Conservation (phyloP, 2,888 invertebrate species). For the Isoperla grammatica region DNA sequence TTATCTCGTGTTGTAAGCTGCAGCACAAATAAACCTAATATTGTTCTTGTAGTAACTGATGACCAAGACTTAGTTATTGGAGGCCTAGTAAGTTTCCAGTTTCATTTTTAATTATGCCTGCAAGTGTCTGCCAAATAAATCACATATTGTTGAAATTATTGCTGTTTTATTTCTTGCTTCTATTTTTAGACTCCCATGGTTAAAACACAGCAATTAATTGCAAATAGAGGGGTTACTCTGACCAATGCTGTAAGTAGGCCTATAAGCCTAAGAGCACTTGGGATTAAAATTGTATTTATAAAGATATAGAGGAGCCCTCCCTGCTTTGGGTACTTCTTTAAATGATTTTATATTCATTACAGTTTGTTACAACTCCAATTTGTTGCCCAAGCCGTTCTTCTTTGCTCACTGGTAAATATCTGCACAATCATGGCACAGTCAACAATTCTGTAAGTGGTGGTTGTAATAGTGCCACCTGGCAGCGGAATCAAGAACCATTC, state of each 20-base stretch:
- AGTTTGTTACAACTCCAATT: constrained; percentile 81
- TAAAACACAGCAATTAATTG: constrained; percentile 57
- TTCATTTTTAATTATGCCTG: neutral
- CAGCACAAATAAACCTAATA: constrained; percentile 47
- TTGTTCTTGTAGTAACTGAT: constrained; percentile 74
- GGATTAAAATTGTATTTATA: constrained; percentile 15
- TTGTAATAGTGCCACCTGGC: constrained; percentile 69
- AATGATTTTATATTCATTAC: constrained; percentile 32
- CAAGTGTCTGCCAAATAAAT: neutral
- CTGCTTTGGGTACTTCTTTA: too few species aligned
- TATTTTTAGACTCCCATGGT: constrained; percentile 61
- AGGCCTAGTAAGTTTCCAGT: constrained; percentile 58
- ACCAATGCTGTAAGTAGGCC: constrained; percentile 62
- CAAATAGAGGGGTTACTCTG: constrained; percentile 60
- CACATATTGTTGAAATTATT: neutral
- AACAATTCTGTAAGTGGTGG: constrained; percentile 78
- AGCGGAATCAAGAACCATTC: constrained; percentile 52
- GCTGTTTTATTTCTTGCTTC: constrained; percentile 31
- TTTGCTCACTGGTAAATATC: constrained; percentile 75
- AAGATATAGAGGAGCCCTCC: too few species aligned
- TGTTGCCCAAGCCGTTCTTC: constrained; percentile 90
- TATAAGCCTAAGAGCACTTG: neutral
- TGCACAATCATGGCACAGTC: constrained; percentile 70
- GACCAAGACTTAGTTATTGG: constrained; percentile 78
- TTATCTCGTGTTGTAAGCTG: neutral